Percentiles rank a stretch among this genome's conserved stretches.
Evolutionary conservation across 92 coral and sea anemone species (phyloP).

Genomic region (Umimayanthus chanpuru): DNA sequence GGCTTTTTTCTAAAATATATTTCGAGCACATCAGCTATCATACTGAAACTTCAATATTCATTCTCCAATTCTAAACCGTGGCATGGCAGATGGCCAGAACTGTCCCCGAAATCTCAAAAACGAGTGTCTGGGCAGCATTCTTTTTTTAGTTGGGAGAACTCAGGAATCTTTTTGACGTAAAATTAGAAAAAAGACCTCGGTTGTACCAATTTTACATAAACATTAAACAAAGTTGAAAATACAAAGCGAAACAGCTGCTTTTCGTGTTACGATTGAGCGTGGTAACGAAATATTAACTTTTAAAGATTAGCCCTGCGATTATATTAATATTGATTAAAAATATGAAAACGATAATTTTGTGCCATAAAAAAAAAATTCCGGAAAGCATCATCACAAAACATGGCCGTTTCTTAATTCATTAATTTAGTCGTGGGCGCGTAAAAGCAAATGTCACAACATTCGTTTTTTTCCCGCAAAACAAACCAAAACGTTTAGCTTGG

Average conservation of each 20-base stretch:
- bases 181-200: background rate
- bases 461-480: background rate
- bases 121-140: background rate
- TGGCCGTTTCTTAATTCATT: background rate
- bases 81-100: background rate
- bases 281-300: background rate
- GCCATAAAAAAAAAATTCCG: background rate
- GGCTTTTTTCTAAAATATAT: background rate
- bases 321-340: background rate
- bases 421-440: slow-evolving; percentile 16
- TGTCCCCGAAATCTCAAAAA: background rate
- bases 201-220: background rate
- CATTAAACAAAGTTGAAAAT: background rate
- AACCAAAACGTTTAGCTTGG: background rate
- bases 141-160: background rate
- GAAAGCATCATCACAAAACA: background rate
- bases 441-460: too few relatives aligned
- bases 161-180: too few relatives aligned
- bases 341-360: background rate
- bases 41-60: background rate
- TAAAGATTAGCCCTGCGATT: background rate
- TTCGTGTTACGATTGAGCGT: background rate
- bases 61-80: background rate
- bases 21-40: background rate
- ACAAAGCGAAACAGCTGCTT: too few relatives aligned